A percentile compares a stretch with the other conserved stretches of the same genome.
phyloP scores from a whole-genome alignment of 2,797 vertebrate species.

The Eutrigla gurnardus region DNA sequence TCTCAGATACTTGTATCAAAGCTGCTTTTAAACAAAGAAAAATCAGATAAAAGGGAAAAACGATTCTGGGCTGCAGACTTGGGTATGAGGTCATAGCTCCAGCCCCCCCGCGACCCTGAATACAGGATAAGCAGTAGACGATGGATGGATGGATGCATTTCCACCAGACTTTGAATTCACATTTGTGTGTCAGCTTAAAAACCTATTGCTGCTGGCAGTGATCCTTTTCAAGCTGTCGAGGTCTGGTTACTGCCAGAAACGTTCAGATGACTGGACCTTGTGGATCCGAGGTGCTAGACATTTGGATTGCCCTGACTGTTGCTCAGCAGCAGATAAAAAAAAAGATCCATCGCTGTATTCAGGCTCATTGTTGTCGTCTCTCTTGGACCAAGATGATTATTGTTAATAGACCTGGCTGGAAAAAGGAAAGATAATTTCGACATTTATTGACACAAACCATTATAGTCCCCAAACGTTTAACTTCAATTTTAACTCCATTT shows the following conservation, averaged over 20 bases:
- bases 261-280: background rate
- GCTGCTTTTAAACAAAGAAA: background rate
- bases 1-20: slow-evolving; percentile 27
- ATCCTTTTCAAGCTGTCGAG: background rate
- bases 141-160: background rate
- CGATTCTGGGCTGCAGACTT: background rate
- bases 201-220: too few relatives aligned
- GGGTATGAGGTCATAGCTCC: slow-evolving; percentile 24
- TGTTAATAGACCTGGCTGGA: background rate
- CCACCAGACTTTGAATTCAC: slow-evolving; percentile 7
- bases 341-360: background rate
- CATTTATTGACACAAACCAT: too few relatives aligned
- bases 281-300: background rate
- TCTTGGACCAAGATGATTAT: background rate
- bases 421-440: background rate
- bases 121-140: too few relatives aligned
- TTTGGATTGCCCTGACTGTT: background rate
- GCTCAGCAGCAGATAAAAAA: background rate
- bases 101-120: too few relatives aligned
- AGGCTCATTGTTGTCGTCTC: background rate
- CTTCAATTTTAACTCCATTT: too few relatives aligned
- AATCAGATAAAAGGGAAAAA: slow-evolving; percentile 34
- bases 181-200: background rate
- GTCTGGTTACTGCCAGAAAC: background rate
- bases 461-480: too few relatives aligned